These are phyloP conservation scores for Pseudomyrmex cubaensis DNA, from an alignment of 1,140 invertebrate species.

Conservation along the genomic window DNA sequence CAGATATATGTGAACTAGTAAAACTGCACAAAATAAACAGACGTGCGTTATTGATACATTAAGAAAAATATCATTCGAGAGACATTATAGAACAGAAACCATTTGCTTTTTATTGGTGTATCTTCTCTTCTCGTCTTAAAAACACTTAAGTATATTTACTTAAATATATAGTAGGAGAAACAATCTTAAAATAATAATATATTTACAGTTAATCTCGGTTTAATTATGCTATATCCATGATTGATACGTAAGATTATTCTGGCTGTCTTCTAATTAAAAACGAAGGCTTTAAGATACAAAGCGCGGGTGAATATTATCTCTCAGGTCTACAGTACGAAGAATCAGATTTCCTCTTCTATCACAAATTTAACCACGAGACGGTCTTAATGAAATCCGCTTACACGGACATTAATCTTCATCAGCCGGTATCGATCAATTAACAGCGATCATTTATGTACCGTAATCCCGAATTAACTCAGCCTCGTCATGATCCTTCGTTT, in stretches of 20 bases:
- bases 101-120: not conserved
- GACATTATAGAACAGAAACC: not conserved
- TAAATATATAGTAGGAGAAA: not conserved
- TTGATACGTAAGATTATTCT: not conserved
- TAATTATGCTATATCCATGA: not conserved
- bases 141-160: not conserved
- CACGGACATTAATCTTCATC: constrained; percentile 44
- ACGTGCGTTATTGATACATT: not conserved
- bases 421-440: constrained; percentile 47
- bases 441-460: constrained; percentile 24
- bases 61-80: not conserved
- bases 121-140: not conserved
- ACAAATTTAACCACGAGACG: constrained; percentile 6
- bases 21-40: not conserved
- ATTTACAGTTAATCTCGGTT: no score
- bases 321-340: constrained; percentile 5
- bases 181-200: no score
- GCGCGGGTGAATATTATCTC: constrained; percentile 1
- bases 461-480: constrained; percentile 31
- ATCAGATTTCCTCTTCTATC: not conserved
- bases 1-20: not conserved
- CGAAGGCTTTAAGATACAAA: not conserved
- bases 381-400: constrained; percentile 47
- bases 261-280: constrained; percentile 9
- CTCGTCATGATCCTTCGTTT: constrained; percentile 26